Evolutionary conservation across 53 echinoderm and acorn worm species (phyloP).

Genomic region (Henricia sp.): DNA sequence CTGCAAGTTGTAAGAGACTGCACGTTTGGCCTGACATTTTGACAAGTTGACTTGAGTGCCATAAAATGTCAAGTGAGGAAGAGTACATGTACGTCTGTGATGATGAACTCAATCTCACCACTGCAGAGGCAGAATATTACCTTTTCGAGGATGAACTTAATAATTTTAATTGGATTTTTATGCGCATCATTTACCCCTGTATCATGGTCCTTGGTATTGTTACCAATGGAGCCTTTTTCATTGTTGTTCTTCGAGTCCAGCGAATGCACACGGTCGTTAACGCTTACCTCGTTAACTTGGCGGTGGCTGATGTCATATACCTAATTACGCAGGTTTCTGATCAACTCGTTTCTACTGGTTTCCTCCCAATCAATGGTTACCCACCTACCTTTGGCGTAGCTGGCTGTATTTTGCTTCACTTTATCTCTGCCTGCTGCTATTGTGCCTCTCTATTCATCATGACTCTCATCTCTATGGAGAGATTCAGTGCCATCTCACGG

Average conservation of each 20-base stretch:
- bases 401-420: constrained; percentile 71
- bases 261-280: constrained; percentile 87
- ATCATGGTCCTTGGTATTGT: constrained; percentile 64
- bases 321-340: constrained; percentile 68
- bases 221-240: constrained; percentile 72
- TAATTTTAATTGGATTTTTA: constrained; percentile 56
- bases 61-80: not conserved
- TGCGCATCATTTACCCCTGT: constrained; percentile 72
- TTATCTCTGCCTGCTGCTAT: constrained; percentile 66
- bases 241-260: constrained; percentile 67
- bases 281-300: constrained; percentile 82
- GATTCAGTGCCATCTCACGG: constrained; percentile 79
- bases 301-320: constrained; percentile 77
- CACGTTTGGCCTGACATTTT: too few relatives aligned
- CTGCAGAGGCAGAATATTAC: not conserved
- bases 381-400: constrained; percentile 59
- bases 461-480: constrained; percentile 79
- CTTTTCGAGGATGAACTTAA: not conserved
- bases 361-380: constrained; percentile 64
- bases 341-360: constrained; percentile 58
- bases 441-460: constrained; percentile 77
- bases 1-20: too few relatives aligned
- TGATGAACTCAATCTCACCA: constrained; percentile 17
- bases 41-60: not conserved
- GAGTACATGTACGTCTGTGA: not conserved